phyloP scores from a whole-genome alignment of 2,888 invertebrate genomes.

The Hypselothyrea guttata region DNA sequence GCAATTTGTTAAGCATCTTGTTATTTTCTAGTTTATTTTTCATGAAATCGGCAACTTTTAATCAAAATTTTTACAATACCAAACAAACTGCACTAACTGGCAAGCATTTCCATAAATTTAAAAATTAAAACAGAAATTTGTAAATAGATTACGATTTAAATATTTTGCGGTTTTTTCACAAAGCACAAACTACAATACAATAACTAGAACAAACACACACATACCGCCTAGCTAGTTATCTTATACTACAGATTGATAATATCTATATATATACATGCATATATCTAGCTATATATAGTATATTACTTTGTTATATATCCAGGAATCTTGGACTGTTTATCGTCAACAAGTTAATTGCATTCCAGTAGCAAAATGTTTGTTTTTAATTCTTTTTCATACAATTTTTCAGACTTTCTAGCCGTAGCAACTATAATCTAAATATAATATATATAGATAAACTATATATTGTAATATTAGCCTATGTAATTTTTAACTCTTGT shows the following conservation, averaged over 20 bases:
- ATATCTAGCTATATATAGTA: conserved; percentile 11
- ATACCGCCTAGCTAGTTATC: neutral
- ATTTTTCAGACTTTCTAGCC: conserved; percentile 45
- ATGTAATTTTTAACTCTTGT: conserved; percentile 33
- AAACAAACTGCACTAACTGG: neutral
- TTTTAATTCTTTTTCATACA: conserved; percentile 46
- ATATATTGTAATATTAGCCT: neutral
- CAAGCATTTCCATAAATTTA: conserved; percentile 8
- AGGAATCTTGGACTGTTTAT: conserved; percentile 25
- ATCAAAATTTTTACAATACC: conserved; percentile 1
- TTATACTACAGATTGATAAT: conserved; percentile 3
- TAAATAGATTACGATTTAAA: neutral
- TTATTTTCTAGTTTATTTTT: too few relatives aligned
- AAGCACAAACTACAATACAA: neutral
- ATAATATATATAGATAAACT: conserved; percentile 38
- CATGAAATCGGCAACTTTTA: conserved; percentile 1
- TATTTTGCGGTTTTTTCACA: neutral
- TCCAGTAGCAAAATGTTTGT: conserved; percentile 73
- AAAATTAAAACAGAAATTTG: neutral
- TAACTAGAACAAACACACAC: conserved; percentile 2
- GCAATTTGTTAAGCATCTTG: too few relatives aligned
- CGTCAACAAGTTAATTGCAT: conserved; percentile 41
- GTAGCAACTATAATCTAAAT: conserved; percentile 14
- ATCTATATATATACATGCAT: conserved; percentile 12
- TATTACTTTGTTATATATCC: conserved; percentile 12